These are phyloP conservation scores for Xenopus tropicalis DNA, from an alignment of 2,113 vertebrate genomes.

Conservation along the genomic window UCB_Xtro_10.0 CM004446.2:150120501-150121000, in stretches of 20 bases:
- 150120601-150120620: slow-evolving; percentile 25
- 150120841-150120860: slow-evolving; percentile 4
- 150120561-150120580: neutral
- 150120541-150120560: neutral
- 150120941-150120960: fast-evolving
- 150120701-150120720: neutral
- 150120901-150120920: neutral
- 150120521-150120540: neutral
- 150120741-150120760: slow-evolving; percentile 23
- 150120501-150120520: slow-evolving; percentile 14
- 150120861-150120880: slow-evolving; percentile 24
- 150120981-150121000: neutral
- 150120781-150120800: slow-evolving; percentile 48
- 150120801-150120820: neutral
- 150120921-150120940: slow-evolving; percentile 6
- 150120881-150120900: slow-evolving; percentile 10
- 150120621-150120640: slow-evolving; percentile 17
- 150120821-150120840: slow-evolving; percentile 12
- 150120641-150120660: slow-evolving; percentile 5
- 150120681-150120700: neutral
- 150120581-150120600: slow-evolving; percentile 8
- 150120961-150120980: neutral
- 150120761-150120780: slow-evolving; percentile 23
- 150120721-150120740: slow-evolving; percentile 23
- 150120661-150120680: slow-evolving; percentile 14